These are phyloP conservation scores for Lagorchestes hirsutus DNA, from an alignment of 2,797 vertebrate genomes.

Conservation along the genomic window DNA sequence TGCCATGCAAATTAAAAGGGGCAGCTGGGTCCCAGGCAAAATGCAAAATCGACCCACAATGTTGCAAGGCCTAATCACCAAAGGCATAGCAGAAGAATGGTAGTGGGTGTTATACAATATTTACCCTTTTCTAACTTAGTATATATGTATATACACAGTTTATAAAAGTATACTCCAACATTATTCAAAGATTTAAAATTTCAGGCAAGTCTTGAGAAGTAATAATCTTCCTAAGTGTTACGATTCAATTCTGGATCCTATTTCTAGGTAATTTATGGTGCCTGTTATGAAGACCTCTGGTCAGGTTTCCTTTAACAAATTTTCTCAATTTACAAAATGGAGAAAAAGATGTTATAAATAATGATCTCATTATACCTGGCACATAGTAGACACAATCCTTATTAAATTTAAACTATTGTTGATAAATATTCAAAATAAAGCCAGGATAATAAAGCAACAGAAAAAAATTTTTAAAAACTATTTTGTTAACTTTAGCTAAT, in stretches of 20 bases:
- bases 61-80: constrained; percentile 67
- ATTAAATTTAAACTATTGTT: background rate
- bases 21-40: constrained; percentile 66
- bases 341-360: constrained; percentile 44
- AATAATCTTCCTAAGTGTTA: background rate
- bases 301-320: constrained; percentile 7
- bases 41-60: constrained; percentile 70
- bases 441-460: background rate
- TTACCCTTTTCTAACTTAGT: background rate
- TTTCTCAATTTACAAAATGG: constrained; percentile 1
- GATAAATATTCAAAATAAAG: background rate
- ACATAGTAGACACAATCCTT: background rate
- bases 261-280: constrained; percentile 12
- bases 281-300: constrained; percentile 6
- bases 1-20: constrained; percentile 60
- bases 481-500: background rate
- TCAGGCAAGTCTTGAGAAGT: constrained; percentile 13
- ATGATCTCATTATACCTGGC: background rate
- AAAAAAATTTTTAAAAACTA: background rate
- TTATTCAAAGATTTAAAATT: constrained; percentile 7
- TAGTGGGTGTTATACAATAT: constrained; percentile 70
- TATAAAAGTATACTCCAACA: background rate
- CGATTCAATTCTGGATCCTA: background rate
- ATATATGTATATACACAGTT: background rate
- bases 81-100: constrained; percentile 65